These are phyloP conservation scores for Syngnathus floridae DNA, from an alignment of 2,113 vertebrate species.

Conservation along the genomic window DNA sequence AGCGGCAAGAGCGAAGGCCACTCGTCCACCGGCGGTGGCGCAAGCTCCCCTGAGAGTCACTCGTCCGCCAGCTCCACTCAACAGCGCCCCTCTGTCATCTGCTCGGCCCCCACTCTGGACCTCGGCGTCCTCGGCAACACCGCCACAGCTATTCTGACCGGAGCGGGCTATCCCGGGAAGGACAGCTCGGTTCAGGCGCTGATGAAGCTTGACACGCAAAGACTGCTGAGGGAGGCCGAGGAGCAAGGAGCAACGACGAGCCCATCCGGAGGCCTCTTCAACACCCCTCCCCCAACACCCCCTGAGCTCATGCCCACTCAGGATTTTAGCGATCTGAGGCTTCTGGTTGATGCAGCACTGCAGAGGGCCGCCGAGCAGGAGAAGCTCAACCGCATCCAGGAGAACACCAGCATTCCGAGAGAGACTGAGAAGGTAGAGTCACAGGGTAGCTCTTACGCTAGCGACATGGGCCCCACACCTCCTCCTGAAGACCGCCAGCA, in stretches of 20 bases:
- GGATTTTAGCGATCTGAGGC: constrained; percentile 87
- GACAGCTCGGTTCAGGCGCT: constrained; percentile 59
- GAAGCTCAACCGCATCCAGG: constrained; percentile 61
- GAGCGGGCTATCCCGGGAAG: constrained; percentile 55
- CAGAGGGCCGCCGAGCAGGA: constrained; percentile 87
- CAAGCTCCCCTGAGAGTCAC: constrained; percentile 51
- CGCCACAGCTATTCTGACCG: constrained; percentile 65
- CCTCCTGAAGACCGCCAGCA: constrained; percentile 55
- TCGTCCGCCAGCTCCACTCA: constrained; percentile 52
- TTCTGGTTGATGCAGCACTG: constrained; percentile 85
- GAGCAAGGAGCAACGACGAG: constrained; percentile 63
- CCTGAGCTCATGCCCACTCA: constrained; percentile 79
- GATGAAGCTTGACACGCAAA: constrained; percentile 61
- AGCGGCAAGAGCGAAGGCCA: constrained; percentile 63
- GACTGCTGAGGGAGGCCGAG: constrained; percentile 59
- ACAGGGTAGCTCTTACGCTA: constrained; percentile 1
- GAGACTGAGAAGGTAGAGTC: constrained; percentile 18
- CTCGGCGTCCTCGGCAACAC: constrained; percentile 68
- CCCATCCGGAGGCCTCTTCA: constrained; percentile 79
- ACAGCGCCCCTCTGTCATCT: constrained; percentile 68
- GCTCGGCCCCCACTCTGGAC: constrained; percentile 60
- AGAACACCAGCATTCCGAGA: constrained; percentile 18
- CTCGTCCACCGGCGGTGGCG: constrained; percentile 22
- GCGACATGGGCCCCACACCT: constrained; percentile 34
- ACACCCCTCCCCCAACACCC: constrained; percentile 84